These are phyloP conservation scores for Chrysogorgia sp. DNA, from an alignment of 92 coral and sea anemone genomes.

Conservation along the genomic window DNA sequence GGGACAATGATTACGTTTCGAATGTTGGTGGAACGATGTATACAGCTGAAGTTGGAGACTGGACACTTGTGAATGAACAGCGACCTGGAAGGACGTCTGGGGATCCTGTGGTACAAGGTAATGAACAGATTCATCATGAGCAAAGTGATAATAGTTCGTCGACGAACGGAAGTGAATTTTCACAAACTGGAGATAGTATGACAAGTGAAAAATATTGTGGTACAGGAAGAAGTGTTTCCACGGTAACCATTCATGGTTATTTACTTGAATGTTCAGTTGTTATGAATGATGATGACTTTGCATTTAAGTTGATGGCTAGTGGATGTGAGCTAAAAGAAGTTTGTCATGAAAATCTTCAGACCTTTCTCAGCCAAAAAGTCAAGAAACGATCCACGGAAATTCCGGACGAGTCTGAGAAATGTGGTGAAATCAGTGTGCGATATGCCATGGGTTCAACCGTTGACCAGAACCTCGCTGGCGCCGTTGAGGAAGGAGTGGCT, in stretches of 20 bases:
- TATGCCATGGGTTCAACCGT: conserved; percentile 89
- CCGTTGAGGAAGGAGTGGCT: conserved; percentile 90
- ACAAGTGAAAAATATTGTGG: conserved; percentile 52
- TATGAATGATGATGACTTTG: conserved; percentile 71
- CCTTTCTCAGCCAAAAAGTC: conserved; percentile 75
- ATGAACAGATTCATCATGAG: conserved; percentile 35
- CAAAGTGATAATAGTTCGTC: conserved; percentile 73
- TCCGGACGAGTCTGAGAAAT: conserved; percentile 44
- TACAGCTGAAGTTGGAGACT: not conserved
- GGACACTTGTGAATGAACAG: not conserved
- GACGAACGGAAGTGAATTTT: conserved; percentile 66
- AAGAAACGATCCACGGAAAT: conserved; percentile 50
- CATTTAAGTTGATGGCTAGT: conserved; percentile 67
- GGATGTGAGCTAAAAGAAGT: conserved; percentile 72
- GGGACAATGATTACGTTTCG: not conserved
- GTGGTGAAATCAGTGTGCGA: conserved; percentile 66
- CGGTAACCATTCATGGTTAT: conserved; percentile 74
- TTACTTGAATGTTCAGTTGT: conserved; percentile 77
- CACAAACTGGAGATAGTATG: conserved; percentile 62
- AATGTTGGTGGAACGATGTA: not conserved
- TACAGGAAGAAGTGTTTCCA: conserved; percentile 63
- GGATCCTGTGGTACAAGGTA: not conserved
- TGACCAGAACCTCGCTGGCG: conserved; percentile 68
- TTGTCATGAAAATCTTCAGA: conserved; percentile 74
- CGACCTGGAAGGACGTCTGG: not conserved